These are phyloP conservation scores for Ciona savignyi DNA, from an alignment of 23 tunicate species.

Conservation along the genomic window DNA sequence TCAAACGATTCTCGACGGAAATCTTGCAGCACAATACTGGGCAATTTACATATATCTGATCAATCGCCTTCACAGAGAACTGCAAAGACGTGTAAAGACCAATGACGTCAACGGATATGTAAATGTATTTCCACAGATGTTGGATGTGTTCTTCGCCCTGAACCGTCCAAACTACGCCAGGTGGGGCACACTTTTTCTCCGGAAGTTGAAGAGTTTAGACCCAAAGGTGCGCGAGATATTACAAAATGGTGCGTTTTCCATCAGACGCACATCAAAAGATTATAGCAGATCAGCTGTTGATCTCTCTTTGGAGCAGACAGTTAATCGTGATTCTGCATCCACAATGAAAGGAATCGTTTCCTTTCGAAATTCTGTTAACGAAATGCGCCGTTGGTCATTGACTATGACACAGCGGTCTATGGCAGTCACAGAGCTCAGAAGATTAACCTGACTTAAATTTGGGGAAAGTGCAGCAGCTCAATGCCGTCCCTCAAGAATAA, in stretches of 20 bases:
- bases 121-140: background rate
- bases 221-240: background rate
- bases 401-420: background rate
- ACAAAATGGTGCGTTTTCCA: slow-evolving; percentile 5
- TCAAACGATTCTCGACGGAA: too few relatives aligned
- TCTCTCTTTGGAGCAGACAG: slow-evolving; percentile 7
- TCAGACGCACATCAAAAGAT: slow-evolving; percentile 1
- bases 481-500: slow-evolving; percentile 3
- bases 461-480: too few relatives aligned
- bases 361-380: too few relatives aligned
- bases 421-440: slow-evolving; percentile 7
- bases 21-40: too few relatives aligned
- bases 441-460: too few relatives aligned
- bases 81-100: too few relatives aligned
- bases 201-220: slow-evolving; percentile 4
- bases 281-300: slow-evolving; percentile 1
- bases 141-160: background rate
- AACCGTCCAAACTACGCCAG: slow-evolving; percentile 7
- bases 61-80: too few relatives aligned
- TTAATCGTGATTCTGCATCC: slow-evolving; percentile 10
- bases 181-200: background rate
- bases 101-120: too few relatives aligned
- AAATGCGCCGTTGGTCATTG: slow-evolving; percentile 4
- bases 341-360: too few relatives aligned
- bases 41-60: too few relatives aligned